These are phyloP conservation scores for Zenarchopterus dispar DNA, from an alignment of 2,797 vertebrate species.

Conservation along the genomic window DNA sequence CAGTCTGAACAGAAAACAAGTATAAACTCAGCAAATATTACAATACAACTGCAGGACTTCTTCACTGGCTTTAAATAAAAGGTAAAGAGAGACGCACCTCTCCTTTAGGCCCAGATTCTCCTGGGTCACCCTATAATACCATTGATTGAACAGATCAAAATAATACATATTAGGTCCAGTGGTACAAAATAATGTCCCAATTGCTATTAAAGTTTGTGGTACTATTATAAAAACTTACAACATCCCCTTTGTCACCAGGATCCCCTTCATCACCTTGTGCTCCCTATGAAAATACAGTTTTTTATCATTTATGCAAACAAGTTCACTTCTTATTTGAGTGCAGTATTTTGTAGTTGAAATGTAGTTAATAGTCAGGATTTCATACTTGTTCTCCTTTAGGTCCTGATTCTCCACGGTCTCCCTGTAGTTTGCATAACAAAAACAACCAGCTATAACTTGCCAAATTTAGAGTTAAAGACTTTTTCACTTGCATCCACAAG, in stretches of 20 bases:
- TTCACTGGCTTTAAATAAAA: neutral
- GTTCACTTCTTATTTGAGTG: slow-evolving; percentile 14
- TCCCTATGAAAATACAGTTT: slow-evolving; percentile 82
- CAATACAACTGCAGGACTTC: neutral
- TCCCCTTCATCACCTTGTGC: slow-evolving; percentile 91
- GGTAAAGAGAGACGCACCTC: slow-evolving; percentile 84
- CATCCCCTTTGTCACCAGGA: slow-evolving; percentile 90
- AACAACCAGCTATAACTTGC: neutral
- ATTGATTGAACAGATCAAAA: slow-evolving; percentile 31
- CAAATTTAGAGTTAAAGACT: neutral
- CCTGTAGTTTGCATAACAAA: slow-evolving; percentile 77
- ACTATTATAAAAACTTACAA: slow-evolving; percentile 82
- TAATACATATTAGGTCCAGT: neutral
- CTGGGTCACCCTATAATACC: slow-evolving; percentile 86
- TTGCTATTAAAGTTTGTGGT: neutral
- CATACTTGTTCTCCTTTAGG: slow-evolving; percentile 94
- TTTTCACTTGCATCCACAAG: slow-evolving; percentile 45
- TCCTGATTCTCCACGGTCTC: slow-evolving; percentile 88
- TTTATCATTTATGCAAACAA: slow-evolving; percentile 30
- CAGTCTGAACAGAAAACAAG: slow-evolving; percentile 76
- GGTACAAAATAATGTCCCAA: slow-evolving; percentile 1
- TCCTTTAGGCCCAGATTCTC: slow-evolving; percentile 92
- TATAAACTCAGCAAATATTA: slow-evolving; percentile 14
- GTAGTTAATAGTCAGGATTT: slow-evolving; percentile 11
- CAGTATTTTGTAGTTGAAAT: neutral